Evolutionary conservation across 2,888 invertebrate species (phyloP), one percentile per base, ranked within the genome.

Genomic region (Polydrusus cervinus): DNA sequence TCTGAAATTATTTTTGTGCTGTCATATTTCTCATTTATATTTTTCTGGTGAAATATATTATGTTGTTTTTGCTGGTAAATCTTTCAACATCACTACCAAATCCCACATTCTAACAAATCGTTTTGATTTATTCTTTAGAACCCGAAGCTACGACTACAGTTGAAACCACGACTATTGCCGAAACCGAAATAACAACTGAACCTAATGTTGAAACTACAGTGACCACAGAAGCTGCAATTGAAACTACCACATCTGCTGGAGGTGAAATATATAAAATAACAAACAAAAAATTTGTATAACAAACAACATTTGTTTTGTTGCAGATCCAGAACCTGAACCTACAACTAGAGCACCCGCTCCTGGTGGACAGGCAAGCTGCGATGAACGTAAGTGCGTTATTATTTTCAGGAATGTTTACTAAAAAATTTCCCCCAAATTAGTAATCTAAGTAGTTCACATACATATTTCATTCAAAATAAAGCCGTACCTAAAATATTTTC

Each of bases 291-390:
- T 25, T 25, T 1, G 25, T 25, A 5, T 25, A 25, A 25, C 25
- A 25, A 5, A 5, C 5, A 25, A 43, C 43, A 43, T 0, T 43
- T 11, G 7, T n/a, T 9, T 43, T 43, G 0, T 43, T n/a, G n/a
- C n/a, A 43, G n/a, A 40, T 11, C 40, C 40, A 40, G 40, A 40
- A 40, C 40, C 40, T 51, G 11, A 25, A 25, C 20, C 53, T 25
- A 34, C 55, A 6, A 55, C 55, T n/a, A 14, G 3, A 7, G 38
- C 25, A 13, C 25, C 57, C 18, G 18, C 57, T 38, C 38, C 60
- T 47, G 20, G 57, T 38, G 72, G 66, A 13, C 65, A 72, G n/a
- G 57, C 16, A 8, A 55, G 51, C 62, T 73, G 73, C 30, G 53
- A 68, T 30, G 51, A 73, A 67, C 45, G 72, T 72, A 60, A 67